Conservation (phyloP, 2,888 invertebrate species). For the Clivina fossor region DNA sequence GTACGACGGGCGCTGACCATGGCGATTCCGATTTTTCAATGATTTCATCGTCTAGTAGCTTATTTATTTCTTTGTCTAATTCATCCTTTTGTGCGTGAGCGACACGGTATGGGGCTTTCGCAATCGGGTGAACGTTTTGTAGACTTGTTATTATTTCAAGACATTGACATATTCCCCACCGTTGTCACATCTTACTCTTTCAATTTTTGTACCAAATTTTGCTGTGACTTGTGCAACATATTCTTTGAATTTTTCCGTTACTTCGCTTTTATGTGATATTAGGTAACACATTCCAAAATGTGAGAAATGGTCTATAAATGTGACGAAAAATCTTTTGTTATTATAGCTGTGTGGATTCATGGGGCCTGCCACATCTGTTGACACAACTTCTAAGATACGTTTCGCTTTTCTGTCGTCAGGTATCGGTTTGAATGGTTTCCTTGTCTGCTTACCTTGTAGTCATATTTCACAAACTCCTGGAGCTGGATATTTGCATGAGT, state of each 20-base stretch:
- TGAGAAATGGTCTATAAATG: slow-evolving; percentile 16
- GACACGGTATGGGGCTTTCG: slow-evolving; percentile 34
- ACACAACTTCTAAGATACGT: slow-evolving; percentile 35
- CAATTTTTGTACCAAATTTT: slow-evolving; percentile 37
- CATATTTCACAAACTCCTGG: slow-evolving; percentile 38
- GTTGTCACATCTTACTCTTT: slow-evolving; percentile 40
- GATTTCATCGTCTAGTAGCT: slow-evolving; percentile 38
- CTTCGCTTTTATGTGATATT: slow-evolving; percentile 38
- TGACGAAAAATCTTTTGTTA: slow-evolving; percentile 35
- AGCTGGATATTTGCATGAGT: slow-evolving; percentile 38
- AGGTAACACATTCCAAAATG: not conserved
- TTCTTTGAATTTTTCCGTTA: slow-evolving; percentile 37
- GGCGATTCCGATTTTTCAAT: slow-evolving; percentile 42
- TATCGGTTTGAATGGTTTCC: slow-evolving; percentile 30
- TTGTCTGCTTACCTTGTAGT: slow-evolving; percentile 36
- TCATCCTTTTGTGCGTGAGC: slow-evolving; percentile 26
- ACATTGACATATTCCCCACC: slow-evolving; percentile 39
- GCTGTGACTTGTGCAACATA: slow-evolving; percentile 37
- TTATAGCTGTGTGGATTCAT: slow-evolving; percentile 35
- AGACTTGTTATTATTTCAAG: slow-evolving; percentile 12
- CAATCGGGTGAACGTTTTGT: slow-evolving; percentile 24
- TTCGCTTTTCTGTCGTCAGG: slow-evolving; percentile 36
- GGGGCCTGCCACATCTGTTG: slow-evolving; percentile 36
- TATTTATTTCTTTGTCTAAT: slow-evolving; percentile 31
- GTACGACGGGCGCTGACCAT: slow-evolving; percentile 45